Evolutionary conservation across 2,888 invertebrate species (phyloP), one percentile per base, ranked within the genome.

Genomic region (Pheosia tremula): DNA sequence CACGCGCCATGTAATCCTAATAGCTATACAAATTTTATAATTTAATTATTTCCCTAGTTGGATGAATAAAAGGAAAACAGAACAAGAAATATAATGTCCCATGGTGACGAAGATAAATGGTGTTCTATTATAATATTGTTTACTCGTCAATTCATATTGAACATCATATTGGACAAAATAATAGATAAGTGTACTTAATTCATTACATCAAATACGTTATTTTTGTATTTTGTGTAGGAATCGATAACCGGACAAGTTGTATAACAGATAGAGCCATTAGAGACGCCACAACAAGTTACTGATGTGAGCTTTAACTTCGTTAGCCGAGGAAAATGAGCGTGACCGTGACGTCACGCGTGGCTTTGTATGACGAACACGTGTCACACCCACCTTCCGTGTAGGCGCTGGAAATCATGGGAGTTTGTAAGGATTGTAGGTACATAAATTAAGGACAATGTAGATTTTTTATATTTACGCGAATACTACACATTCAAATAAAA

Each of bases 241-340:
- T 3, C 50, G 24, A 24, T 24, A 24, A 50, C 24, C 24, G 24
- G 50, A 8, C 8, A 5, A 54, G 54, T 9, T 11, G 38, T 54
- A 54, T 49, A n/a, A 45, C 9, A 54, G 38, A 54, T 54, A 24
- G 38, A 76, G 67, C 63, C 67, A 69, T 67, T 61, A 59, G 64
- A 75, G 58, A 72, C 71, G 71, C 78, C 63, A 74, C 72, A 74
- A 68, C 72, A 69, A 74, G 63, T 71, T 68, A 59, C 67, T 61
- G 68, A 67, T 69, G 78, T 74, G 49, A 63, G 66, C 63, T 62
- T 75, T 78, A 78, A 81, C 80, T 85, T 88, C 79, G 77, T 87
- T 89, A 86, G 79, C 81, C 82, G 85, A 85, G 83, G 86, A 87
- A 88, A 85, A 90, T 87, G 79, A 85, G 86, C 88, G 85, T 88